Base-by-base conservation (phyloP, 2,113 vertebrate genomes). In the Nesospiza acunhae region DNA sequence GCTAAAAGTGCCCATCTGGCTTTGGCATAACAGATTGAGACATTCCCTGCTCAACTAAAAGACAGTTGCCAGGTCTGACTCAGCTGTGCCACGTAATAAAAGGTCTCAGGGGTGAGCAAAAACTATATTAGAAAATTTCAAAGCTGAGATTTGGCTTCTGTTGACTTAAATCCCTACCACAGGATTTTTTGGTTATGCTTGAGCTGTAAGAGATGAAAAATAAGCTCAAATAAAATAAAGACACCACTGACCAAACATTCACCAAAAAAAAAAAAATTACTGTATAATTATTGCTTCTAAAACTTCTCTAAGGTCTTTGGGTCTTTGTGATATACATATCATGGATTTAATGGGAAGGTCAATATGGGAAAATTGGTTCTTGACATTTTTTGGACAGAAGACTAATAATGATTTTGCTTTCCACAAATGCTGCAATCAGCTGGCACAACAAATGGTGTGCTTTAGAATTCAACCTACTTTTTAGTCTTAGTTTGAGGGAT, bases 11-110 rank as follows among this genome's bases (percentile, higher is more conserved):
- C 35, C 82, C 91, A 95, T 94, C 87, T 96, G 95, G 50, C 30
- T 96, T 93, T 91, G 50, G 79, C 72, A 33, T 69, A 84, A 82
- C 79, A 90, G 90, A 95, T 70, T 85, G 87, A 93, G 78, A 87
- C 69, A 46, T 87, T 89, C 27, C 24, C 62, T 83, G 67, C 63
- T 76, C 75, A 82, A 67, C 42, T 46, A 47, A 89, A 95, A 83
- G 41, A 90, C 24, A 35, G 35, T 66, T 96, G 72, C 90, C 89
- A 91, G 84, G 47, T 85, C 78, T 88, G 82, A 90, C 63, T 93
- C 84, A 96, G 81, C 41, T 91, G 89, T 91, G 78, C 67, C 28
- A 19, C 7, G 18, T 83, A 91, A 90, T 55, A 85, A 91, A 84
- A 90, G 63, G 94, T 77, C 89, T 93, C 91, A 88, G 24, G 87